These are phyloP conservation scores for Leptoclinus maculatus DNA, from an alignment of 2,797 vertebrate species.

Conservation along the genomic window DNA sequence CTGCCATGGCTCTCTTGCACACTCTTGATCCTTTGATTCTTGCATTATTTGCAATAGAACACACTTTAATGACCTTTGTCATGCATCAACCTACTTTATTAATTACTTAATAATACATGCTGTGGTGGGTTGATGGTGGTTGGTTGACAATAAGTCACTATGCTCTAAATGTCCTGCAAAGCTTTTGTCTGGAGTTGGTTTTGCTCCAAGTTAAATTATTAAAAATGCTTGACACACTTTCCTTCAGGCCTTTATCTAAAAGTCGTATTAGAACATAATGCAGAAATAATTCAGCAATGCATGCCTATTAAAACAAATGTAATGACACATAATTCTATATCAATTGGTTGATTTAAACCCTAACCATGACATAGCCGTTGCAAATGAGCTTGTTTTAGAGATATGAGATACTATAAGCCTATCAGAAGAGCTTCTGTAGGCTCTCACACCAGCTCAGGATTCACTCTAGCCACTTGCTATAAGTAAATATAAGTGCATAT, in stretches of 20 bases:
- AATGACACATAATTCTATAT: constrained; percentile 45
- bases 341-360: constrained; percentile 40
- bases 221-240: constrained; percentile 18
- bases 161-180: constrained; percentile 3
- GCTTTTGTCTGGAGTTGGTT: constrained; percentile 4
- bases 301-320: constrained; percentile 32
- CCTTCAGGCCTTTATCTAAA: constrained; percentile 21
- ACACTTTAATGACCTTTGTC: background rate
- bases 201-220: constrained; percentile 6
- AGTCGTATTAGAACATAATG: constrained; percentile 33
- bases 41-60: background rate
- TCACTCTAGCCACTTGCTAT: constrained; percentile 13
- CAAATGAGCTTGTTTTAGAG: constrained; percentile 49
- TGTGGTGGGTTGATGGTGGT: constrained; percentile 5
- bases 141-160: background rate
- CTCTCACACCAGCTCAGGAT: constrained; percentile 17
- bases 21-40: background rate
- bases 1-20: background rate
- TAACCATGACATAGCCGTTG: constrained; percentile 46
- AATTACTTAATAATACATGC: background rate
- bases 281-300: constrained; percentile 15
- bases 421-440: constrained; percentile 27
- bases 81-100: constrained; percentile 2
- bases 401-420: constrained; percentile 38
- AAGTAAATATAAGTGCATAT: constrained; percentile 28